Base-by-base conservation (phyloP, 2,113 vertebrate genomes). In the Pimephales promelas region DNA sequence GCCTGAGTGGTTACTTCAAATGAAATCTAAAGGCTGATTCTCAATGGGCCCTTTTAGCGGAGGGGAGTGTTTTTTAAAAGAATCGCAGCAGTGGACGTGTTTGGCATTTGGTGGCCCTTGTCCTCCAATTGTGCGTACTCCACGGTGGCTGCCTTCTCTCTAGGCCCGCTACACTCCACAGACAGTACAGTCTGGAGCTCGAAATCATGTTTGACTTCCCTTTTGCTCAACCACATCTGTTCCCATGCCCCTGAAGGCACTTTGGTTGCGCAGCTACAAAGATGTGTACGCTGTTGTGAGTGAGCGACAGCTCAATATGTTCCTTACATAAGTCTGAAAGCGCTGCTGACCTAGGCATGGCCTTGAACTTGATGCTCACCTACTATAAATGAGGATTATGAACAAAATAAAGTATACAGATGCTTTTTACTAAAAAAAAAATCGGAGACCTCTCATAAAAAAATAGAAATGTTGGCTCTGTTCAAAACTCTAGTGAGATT, bases 71-170 rank as follows among this genome's bases (percentile, higher is more conserved):
- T 90, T 93, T 91, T 91, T 88, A 89, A 90, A 87, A 86, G 89
- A 79, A 92, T 90, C 91, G 88, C 92, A 94, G 93, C 90, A 92
- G 93, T 92, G 92, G 90, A 94, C 92, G 92, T 93, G 93, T 94
- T 93, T 92, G 91, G 93, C 92, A 94, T 92, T 89, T 87, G 88
- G 88, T 81, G 89, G 87, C 91, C 83, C 91, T 92, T 93, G 93
- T 92, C 86, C 86, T 85, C 82, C 72, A 83, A 92, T 92, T 94
- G 89, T 93, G 81, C 71, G 71, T 87, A 91, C 87, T 40, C 90
- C 91, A 91, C 89, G 90, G 93, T 90, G 82, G 86, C 89, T 88
- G 88, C 83, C 28, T 80, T 87, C 88, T 77, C 85, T 40, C 52
- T 64, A 75, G 49, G 40, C 88, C 68, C 56, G 82, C 79, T 81